Percentiles rank a stretch among this genome's conserved stretches.
Evolutionary conservation across 2,113 vertebrate species (phyloP).

Genomic region (Saccopteryx bilineata): DNA sequence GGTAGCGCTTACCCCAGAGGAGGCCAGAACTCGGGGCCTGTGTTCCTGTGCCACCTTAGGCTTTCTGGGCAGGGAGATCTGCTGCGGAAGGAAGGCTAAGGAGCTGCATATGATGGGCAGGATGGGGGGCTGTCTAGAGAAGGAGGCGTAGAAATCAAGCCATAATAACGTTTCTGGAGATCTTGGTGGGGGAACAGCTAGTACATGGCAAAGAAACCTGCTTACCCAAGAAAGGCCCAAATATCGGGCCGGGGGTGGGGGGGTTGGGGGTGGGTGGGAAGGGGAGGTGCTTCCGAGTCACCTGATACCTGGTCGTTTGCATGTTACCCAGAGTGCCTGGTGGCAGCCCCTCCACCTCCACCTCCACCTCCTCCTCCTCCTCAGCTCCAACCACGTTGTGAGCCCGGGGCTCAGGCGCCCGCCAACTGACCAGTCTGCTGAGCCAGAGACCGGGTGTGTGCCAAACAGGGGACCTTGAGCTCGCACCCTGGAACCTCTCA

Average conservation of each 20-base stretch:
- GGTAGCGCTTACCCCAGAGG: not conserved
- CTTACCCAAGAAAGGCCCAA: not conserved
- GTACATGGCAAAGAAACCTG: too few species aligned
- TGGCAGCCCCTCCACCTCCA: too few species aligned
- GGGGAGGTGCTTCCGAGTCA: not conserved
- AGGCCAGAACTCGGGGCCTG: not conserved
- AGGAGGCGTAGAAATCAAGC: not conserved
- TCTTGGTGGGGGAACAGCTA: not conserved
- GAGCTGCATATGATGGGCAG: not conserved
- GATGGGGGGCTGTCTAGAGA: not conserved
- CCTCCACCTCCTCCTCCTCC: too few species aligned
- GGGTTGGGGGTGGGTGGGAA: not conserved
- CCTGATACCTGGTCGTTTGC: not conserved
- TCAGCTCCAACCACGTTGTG: not conserved
- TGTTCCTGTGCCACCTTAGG: not conserved
- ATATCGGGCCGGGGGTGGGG: not conserved
- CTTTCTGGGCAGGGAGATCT: not conserved
- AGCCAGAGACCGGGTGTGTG: not conserved
- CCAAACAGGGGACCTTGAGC: not conserved
- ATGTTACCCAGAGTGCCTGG: not conserved
- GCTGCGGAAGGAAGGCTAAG: not conserved
- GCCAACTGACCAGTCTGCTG: not conserved
- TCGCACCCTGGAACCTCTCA: not conserved
- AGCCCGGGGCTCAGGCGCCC: not conserved
- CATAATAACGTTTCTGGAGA: not conserved